Evolutionary conservation across 2,797 vertebrate genomes (phyloP).

Genomic region (Xiphophorus birchmanni): DNA sequence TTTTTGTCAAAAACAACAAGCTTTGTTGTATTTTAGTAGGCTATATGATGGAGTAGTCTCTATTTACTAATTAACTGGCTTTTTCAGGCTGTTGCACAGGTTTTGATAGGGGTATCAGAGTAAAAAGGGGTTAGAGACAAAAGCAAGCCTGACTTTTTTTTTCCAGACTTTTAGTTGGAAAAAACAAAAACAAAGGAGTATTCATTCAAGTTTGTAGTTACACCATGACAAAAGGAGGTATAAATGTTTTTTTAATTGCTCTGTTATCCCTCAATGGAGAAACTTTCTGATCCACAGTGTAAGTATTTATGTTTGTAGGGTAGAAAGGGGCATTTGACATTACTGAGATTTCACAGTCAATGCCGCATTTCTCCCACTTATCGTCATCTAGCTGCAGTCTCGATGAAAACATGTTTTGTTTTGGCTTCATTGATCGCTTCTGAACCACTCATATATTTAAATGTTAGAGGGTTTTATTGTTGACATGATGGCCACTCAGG

Average conservation of each 20-base stretch:
- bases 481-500: neutral
- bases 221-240: neutral
- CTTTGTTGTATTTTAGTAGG: neutral
- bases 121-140: neutral
- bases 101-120: neutral
- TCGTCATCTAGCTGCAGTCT: neutral
- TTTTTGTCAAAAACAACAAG: neutral
- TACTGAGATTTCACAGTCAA: slow-evolving; percentile 11
- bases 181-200: neutral
- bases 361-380: slow-evolving; percentile 1
- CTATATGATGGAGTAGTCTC: neutral
- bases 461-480: neutral
- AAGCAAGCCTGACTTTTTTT: neutral
- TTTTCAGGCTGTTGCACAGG: neutral
- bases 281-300: neutral
- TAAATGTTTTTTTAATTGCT: neutral
- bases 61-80: neutral
- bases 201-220: neutral
- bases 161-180: neutral
- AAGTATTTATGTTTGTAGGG: neutral
- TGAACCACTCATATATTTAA: neutral
- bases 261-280: neutral
- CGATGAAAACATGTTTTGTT: neutral
- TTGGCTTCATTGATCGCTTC: neutral
- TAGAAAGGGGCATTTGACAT: neutral